Evolutionary conservation across 2,113 vertebrate genomes (phyloP).

Genomic region (Andinoacara biseriatus): DNA sequence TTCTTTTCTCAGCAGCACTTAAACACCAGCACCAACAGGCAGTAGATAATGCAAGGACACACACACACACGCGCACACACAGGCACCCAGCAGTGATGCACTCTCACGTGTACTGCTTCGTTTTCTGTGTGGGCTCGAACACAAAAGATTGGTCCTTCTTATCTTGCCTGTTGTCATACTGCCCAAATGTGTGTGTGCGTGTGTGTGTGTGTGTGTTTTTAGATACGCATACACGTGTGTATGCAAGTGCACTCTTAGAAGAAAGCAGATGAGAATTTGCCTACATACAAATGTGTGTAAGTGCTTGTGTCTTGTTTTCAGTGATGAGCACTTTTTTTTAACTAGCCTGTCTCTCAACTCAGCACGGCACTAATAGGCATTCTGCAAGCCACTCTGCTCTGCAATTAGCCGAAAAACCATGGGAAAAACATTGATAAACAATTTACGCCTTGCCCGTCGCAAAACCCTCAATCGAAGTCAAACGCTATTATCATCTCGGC

Average conservation of each 20-base stretch:
- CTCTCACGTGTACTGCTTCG: conserved; percentile 42
- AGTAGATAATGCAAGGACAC: conserved; percentile 63
- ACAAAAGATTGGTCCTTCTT: conserved; percentile 54
- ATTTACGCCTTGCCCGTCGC: conserved; percentile 32
- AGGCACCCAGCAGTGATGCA: conserved; percentile 43
- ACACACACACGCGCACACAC: conserved; percentile 51
- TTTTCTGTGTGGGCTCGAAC: conserved; percentile 54
- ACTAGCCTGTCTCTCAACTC: conserved; percentile 52
- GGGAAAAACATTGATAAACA: conserved; percentile 64
- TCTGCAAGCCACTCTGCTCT: conserved; percentile 45
- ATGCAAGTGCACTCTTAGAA: not conserved
- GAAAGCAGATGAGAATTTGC: conserved; percentile 20
- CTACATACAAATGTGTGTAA: conserved; percentile 13
- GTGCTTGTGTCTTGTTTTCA: conserved; percentile 33
- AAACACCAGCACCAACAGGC: conserved; percentile 56
- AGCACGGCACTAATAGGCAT: conserved; percentile 56
- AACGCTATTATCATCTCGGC: conserved; percentile 37
- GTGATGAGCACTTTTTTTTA: conserved; percentile 13
- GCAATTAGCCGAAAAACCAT: conserved; percentile 64
- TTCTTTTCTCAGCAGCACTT: conserved; percentile 37
- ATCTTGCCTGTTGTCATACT: conserved; percentile 49
- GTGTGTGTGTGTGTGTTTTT: not conserved
- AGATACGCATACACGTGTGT: not conserved
- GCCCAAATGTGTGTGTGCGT: not conserved
- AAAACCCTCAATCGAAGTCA: conserved; percentile 46